Base-by-base conservation (phyloP, 1,140 invertebrate species). In the Gonioctena quinquepunctata region DNA sequence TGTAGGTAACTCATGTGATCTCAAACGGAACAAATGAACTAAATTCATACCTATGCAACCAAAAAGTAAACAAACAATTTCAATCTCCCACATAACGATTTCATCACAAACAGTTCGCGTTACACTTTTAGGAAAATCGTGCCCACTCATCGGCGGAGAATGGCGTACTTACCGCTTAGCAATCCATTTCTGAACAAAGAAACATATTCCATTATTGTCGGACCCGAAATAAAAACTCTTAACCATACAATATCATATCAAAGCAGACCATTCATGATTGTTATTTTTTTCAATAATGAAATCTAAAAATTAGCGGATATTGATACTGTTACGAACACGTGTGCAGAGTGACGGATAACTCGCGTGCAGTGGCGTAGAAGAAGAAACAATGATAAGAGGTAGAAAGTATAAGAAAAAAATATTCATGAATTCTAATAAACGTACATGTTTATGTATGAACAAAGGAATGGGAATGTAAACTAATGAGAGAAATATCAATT, bases 201-300 rank as follows among this genome's bases (percentile, higher is more conserved):
- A 42, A 42, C 11, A 42, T 11, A 42, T n/a, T 11, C 33, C 33
- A 42, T 42, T 42, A 42, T 42, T 42, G 13, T 42, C 33, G 33
- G 16, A n/a, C 33, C 33, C 21, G 54, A 22, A 57, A 57, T 21
- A 57, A 57, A 57, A 4, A 57, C 54, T 13, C 13, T 21, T 57
- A 16, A 57, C 54, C 18, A 57, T 21, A 57, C 21, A 57, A 57
- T 25, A 57, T 11, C 13, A 57, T 13, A 57, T 21, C 21, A 57
- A 13, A 57, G 7, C 54, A 8, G 16, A 25, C 54, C 19, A 57
- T 57, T 57, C 54, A 57, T 22, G 25, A 57, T 18, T n/a, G 48
- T n/a, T 42, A 42, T 42, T 21, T 57, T 57, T 57, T 57, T 22
- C 19, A 57, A 57, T 57, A 57, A 57, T 57, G 11, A 42, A 42